Evolutionary conservation across 2,888 invertebrate species (phyloP).

Genomic region (Melanotus villosus): DNA sequence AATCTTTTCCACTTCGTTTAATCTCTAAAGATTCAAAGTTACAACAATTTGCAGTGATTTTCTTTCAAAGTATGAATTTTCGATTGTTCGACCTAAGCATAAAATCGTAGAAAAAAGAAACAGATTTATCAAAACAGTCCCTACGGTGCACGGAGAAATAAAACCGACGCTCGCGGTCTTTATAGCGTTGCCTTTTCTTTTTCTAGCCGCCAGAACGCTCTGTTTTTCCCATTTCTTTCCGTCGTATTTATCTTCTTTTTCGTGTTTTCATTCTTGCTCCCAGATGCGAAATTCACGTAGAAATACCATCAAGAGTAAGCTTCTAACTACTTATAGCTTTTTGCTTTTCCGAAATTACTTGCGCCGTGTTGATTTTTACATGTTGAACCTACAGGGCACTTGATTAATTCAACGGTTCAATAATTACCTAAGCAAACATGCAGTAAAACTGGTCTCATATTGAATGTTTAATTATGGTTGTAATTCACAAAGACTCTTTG

Average conservation of each 20-base stretch:
- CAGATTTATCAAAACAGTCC: slow-evolving; percentile 39
- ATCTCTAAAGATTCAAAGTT: neutral
- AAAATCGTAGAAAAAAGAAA: slow-evolving; percentile 9
- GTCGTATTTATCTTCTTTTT: slow-evolving; percentile 33
- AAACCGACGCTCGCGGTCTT: slow-evolving; percentile 24
- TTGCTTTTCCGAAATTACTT: slow-evolving; percentile 21
- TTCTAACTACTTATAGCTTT: slow-evolving; percentile 20
- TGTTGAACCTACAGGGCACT: neutral
- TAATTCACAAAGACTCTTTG: neutral
- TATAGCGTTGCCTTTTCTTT: slow-evolving; percentile 25
- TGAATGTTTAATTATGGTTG: neutral
- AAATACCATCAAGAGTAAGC: slow-evolving; percentile 14
- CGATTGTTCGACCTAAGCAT: neutral
- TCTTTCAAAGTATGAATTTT: neutral
- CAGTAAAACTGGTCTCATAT: neutral
- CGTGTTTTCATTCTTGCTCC: slow-evolving; percentile 16
- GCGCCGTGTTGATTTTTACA: neutral
- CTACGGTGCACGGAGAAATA: slow-evolving; percentile 31
- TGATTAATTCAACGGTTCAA: slow-evolving; percentile 12
- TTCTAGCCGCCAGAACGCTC: slow-evolving; percentile 16
- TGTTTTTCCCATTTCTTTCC: slow-evolving; percentile 19
- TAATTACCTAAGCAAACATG: neutral
- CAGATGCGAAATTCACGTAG: slow-evolving; percentile 25
- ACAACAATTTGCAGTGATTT: neutral
- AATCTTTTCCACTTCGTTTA: too few relatives aligned